Evolutionary conservation across 92 coral and sea anemone genomes (phyloP), one percentile per base, ranked within the genome.

Genomic region (Galaxea fascicularis): DNA sequence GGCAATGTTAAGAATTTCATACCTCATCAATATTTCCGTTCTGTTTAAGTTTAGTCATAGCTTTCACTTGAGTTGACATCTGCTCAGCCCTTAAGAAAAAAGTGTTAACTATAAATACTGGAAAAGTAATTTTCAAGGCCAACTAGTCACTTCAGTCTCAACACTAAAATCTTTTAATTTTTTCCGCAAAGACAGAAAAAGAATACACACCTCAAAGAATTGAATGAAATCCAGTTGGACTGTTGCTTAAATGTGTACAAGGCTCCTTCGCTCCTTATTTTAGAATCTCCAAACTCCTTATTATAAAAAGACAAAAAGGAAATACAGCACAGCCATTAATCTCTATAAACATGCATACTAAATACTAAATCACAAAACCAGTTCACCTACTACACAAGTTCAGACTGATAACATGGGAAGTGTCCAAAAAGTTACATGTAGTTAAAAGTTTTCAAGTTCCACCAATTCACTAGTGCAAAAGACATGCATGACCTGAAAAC

Each of bases 1-100:
- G 22, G 25, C 16, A 44, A n/a, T 17, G 15, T 13, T 22, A 21
- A 27, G 28, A 52, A 15, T 1, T 9, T 7, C 14, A 8, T 76
- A 95, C 99, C 99, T 97, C 97, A 51, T 97, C 99, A 28, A 95
- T 93, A 67, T 97, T 96, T 27, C 92, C 95, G 67, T 93, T 86
- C 24, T 95, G 99, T 54, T 85, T 95, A 8, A 97, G 93, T 83
- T 95, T 93, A 28, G 99, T 92, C 98, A 95, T 97, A 31, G 73
- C 92, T 71, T 97, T 97, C n/a, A 95, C 93, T 86, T 97, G 93
- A 51, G 90, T 88, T 44, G 92, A 84, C 29, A 89, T 92, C 70
- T 84, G 89, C 58, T 95, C 98, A 51, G 98, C 92, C 66, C 99
- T 97, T 74, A 4, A 74, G 6, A 57, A 39, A 73, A 4, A 26